phyloP scores from a whole-genome alignment of 2,797 vertebrate species.

The Lates japonicus region DNA sequence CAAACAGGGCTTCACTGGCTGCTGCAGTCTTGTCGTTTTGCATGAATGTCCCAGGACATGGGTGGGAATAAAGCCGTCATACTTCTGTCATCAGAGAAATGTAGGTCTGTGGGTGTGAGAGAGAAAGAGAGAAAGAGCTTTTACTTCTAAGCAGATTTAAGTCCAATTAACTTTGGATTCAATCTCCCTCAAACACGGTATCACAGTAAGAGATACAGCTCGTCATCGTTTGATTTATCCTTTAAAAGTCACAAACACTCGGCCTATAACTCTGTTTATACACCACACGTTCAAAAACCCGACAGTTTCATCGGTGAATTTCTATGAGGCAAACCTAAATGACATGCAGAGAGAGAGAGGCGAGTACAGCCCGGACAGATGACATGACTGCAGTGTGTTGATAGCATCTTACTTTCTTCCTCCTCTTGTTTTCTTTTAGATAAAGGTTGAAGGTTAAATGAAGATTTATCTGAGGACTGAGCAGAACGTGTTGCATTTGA shows the following conservation, averaged over 20 bases:
- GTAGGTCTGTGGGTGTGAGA: constrained; percentile 9
- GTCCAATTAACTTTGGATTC: not conserved
- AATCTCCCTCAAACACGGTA: not conserved
- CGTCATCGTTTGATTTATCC: not conserved
- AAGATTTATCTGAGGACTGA: not conserved
- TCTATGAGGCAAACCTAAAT: not conserved
- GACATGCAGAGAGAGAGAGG: not conserved
- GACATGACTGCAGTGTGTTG: not conserved
- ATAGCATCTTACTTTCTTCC: not conserved
- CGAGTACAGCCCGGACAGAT: no score
- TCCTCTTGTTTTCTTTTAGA: not conserved
- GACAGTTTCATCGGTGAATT: not conserved
- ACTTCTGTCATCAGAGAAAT: constrained; percentile 25
- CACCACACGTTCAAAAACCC: not conserved
- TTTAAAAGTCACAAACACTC: not conserved
- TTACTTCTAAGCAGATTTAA: not conserved
- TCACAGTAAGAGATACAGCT: not conserved
- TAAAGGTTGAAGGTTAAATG: no score
- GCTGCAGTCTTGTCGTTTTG: constrained; percentile 22
- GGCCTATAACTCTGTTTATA: not conserved
- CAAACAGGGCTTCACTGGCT: not conserved
- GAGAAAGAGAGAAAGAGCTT: not conserved
- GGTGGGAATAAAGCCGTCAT: constrained; percentile 35
- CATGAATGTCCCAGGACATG: constrained; percentile 30
- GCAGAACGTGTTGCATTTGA: not conserved